A percentile compares a stretch with the other conserved stretches of the same genome.
phyloP scores from a whole-genome alignment of 2,888 invertebrate genomes.

The Dicyrtomina minuta region DNA sequence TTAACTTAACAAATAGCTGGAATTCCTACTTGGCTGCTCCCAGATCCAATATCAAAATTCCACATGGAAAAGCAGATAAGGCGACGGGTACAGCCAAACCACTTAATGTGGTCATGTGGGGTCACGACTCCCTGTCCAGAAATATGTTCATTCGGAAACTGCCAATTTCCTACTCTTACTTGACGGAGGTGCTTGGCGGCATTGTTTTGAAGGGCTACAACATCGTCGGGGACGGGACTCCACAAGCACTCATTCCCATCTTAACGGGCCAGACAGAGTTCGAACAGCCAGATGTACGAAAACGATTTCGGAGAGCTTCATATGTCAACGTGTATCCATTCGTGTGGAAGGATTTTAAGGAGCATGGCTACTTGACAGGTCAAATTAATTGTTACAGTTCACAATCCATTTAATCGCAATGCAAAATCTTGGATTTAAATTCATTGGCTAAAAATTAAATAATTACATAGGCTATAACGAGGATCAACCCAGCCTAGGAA shows the following conservation, averaged over 20 bases:
- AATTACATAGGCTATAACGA: slow-evolving; percentile 72
- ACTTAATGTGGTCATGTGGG: slow-evolving; percentile 35
- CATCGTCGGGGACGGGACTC: slow-evolving; percentile 41
- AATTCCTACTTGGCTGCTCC: slow-evolving; percentile 67
- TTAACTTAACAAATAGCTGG: too few relatives aligned
- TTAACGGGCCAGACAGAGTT: slow-evolving; percentile 36
- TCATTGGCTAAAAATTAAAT: too few relatives aligned
- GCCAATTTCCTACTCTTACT: too few relatives aligned
- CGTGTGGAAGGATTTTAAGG: slow-evolving; percentile 57
- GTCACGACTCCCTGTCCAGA: slow-evolving; percentile 36
- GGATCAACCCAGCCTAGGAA: slow-evolving; percentile 79
- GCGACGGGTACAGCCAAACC: too few relatives aligned
- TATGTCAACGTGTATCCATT: too few relatives aligned
- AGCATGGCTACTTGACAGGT: slow-evolving; percentile 56
- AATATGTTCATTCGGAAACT: too few relatives aligned
- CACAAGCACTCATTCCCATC: too few relatives aligned
- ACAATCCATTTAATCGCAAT: too few relatives aligned
- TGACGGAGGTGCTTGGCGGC: slow-evolving; percentile 9
- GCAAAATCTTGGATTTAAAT: too few relatives aligned
- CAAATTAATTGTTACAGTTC: too few relatives aligned
- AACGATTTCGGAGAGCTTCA: not conserved
- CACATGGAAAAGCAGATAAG: too few relatives aligned
- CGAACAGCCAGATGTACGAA: slow-evolving; percentile 55
- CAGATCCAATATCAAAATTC: too few relatives aligned
- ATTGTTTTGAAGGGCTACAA: slow-evolving; percentile 33